Conservation (phyloP, 2,888 invertebrate genomes). For the Pantelozetes paolii region DNA sequence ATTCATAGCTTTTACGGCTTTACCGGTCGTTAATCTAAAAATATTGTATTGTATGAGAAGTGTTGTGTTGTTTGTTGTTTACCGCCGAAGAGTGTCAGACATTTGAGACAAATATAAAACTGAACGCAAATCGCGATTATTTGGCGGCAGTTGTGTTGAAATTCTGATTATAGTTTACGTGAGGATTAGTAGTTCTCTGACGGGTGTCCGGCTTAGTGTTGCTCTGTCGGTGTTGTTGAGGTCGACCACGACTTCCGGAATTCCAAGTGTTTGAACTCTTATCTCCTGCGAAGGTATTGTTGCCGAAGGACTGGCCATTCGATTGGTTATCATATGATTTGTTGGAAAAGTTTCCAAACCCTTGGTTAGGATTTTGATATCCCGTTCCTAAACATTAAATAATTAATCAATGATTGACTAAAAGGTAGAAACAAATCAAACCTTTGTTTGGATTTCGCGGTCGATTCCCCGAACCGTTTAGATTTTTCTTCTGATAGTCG, state of each 20-base stretch:
- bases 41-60: background rate
- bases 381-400: background rate
- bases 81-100: background rate
- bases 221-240: background rate
- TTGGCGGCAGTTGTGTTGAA: conserved; percentile 23
- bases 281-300: background rate
- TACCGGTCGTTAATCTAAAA: conserved; percentile 28
- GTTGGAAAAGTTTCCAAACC: background rate
- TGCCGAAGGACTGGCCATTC: background rate
- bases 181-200: background rate
- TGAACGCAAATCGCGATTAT: background rate
- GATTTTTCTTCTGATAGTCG: background rate
- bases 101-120: background rate
- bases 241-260: conserved; percentile 2
- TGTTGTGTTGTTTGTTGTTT: conserved; percentile 5
- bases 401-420: background rate
- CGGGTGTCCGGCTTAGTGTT: background rate
- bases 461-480: background rate
- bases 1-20: conserved; percentile 16
- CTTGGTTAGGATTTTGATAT: background rate
- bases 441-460: conserved; percentile 10
- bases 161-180: background rate
- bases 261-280: conserved; percentile 1
- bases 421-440: too few relatives aligned
- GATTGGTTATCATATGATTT: background rate